A percentile compares a stretch with the other conserved stretches of the same genome.
Evolutionary conservation across 1,140 invertebrate species (phyloP).

Genomic region (Eumaeus atala): DNA sequence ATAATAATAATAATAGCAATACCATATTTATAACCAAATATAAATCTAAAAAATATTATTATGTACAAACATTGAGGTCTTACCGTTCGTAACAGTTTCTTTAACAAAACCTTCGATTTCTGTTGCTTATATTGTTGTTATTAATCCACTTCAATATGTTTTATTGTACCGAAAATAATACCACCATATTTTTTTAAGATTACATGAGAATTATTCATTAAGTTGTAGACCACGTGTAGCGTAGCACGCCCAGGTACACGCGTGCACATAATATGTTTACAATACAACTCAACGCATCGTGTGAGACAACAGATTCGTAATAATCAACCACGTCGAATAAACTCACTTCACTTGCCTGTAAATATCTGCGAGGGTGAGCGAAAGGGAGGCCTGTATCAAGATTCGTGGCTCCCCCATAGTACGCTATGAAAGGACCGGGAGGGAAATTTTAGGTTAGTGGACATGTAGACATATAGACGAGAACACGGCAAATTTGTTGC

Average conservation of each 20-base stretch:
- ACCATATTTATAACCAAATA: no score
- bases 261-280: conserved; percentile 21
- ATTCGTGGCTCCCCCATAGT: conserved; percentile 58
- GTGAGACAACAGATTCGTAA: conserved; percentile 55
- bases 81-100: no score
- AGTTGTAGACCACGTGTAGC: conserved; percentile 2
- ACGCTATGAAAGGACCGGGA: conserved; percentile 56
- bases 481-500: conserved; percentile 74
- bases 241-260: conserved; percentile 13
- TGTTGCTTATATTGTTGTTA: no score
- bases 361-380: conserved; percentile 60
- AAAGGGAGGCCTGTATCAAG: conserved; percentile 66
- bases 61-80: no score
- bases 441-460: conserved; percentile 73
- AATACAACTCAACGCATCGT: conserved; percentile 33
- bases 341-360: conserved; percentile 62
- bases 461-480: conserved; percentile 74
- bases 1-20: no score
- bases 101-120: no score
- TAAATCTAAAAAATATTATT: no score
- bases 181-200: no score
- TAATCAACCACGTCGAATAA: conserved; percentile 62
- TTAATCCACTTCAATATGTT: no score
- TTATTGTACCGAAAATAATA: no score
- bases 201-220: no score